phyloP scores from a whole-genome alignment of 2,797 vertebrate species.

The Sebastes iracundus region DNA sequence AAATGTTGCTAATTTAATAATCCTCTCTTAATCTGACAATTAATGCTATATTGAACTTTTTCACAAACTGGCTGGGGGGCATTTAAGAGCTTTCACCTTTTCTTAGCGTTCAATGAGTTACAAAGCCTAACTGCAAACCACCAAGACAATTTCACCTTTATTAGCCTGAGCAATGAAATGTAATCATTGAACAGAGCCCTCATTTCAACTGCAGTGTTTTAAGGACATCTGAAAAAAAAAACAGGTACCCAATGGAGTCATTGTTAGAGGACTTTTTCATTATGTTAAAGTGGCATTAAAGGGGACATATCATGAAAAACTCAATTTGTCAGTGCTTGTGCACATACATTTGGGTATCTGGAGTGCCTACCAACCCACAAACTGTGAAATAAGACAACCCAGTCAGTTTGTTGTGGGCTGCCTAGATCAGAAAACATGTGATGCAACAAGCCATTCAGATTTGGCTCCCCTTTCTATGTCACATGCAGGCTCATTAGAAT shows the following conservation, averaged over 20 bases:
- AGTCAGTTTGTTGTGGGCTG: too few species aligned
- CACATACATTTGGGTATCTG: too few species aligned
- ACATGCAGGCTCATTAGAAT: too few species aligned
- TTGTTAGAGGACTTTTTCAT: conserved; percentile 1
- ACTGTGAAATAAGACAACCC: too few species aligned
- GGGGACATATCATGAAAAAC: too few species aligned
- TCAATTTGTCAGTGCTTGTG: too few species aligned
- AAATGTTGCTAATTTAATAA: background rate
- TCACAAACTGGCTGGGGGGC: background rate
- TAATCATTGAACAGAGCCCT: background rate
- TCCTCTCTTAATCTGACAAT: background rate
- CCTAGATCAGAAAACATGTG: too few species aligned
- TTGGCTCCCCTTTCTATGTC: too few species aligned
- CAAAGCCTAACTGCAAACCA: background rate
- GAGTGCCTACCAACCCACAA: too few species aligned
- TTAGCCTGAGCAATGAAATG: background rate
- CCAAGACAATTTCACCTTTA: background rate
- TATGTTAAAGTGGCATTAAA: background rate
- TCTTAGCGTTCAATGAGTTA: background rate
- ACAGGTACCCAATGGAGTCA: background rate
- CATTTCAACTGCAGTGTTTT: background rate
- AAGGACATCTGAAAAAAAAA: background rate
- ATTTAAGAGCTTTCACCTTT: background rate
- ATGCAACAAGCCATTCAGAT: too few species aligned
- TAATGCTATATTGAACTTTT: background rate